Base-by-base conservation (phyloP, 2,888 invertebrate species). In the Nineta flava region DNA sequence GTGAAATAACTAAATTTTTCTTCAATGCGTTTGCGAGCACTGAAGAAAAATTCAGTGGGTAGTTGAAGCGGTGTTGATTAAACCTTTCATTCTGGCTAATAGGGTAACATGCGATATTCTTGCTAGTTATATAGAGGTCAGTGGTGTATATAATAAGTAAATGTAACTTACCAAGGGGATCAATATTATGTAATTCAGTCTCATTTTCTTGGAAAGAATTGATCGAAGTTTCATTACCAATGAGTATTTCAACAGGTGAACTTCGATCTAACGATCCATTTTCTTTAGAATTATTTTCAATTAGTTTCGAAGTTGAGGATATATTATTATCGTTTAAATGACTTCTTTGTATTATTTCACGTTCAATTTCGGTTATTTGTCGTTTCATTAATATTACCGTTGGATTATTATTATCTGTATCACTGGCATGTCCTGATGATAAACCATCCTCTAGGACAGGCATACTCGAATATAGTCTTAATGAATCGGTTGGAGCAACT, bases 371-470 rank as follows among this genome's bases (percentile, higher is more conserved):
- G 53, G 75, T 71, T 67, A 86, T 75, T 72, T 87, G 76, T 65
- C 87, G 69, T 71, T 73, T 73, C 72, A 74, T 74, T 26, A 74
- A 62, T 68, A 73, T 70, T 46, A 78, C 75, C n/a, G 79, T 78
- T 16, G 79, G 83, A 66, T 87, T 88, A 62, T 88, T 87, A 64
- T 88, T 88, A 69, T 94, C 94, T 0, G 82, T 86, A 62, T 94
- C 94, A 54, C 92, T 92, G 1, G 84, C 90, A 63, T 93, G 93
- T 2, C 93, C 93, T 35, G 93, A 93, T 2, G 93, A 93, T 51
- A 95, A 71, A 0, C 93, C 94, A 66, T 95, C 95, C 64, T 94
- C 93, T 43, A 95, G 77, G 13, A 91, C 83, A 0, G 95, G 95
- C 85, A 95, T 86, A 59, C 80, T 81, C 47, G 79, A 80, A 67